phyloP scores from a whole-genome alignment of 2,888 invertebrate genomes.

The Pterostichus madidus region DNA sequence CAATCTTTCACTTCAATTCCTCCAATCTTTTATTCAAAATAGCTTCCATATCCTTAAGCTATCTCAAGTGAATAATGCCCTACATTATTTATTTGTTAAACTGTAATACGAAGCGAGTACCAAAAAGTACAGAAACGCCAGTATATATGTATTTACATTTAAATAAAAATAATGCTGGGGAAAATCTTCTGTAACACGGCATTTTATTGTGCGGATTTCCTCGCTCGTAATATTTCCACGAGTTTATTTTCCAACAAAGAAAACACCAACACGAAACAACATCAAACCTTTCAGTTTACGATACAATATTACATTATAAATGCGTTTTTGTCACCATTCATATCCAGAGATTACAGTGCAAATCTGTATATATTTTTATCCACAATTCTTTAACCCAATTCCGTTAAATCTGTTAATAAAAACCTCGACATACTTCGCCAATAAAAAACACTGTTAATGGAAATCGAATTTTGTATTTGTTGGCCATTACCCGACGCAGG shows the following conservation, averaged over 20 bases:
- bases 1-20: no score
- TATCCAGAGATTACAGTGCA: conserved; percentile 28
- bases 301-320: conserved; percentile 37
- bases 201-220: conserved; percentile 36
- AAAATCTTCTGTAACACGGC: conserved; percentile 23
- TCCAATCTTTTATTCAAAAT: no score
- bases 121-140: no score
- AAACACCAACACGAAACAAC: background rate
- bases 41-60: no score
- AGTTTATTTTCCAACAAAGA: conserved; percentile 29
- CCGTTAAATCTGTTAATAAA: conserved; percentile 43
- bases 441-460: conserved; percentile 55
- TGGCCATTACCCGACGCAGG: conserved; percentile 19
- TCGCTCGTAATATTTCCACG: conserved; percentile 8
- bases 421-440: conserved; percentile 14
- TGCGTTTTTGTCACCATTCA: conserved; percentile 36
- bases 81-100: no score
- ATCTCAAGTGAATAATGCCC: no score
- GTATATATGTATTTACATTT: conserved; percentile 13
- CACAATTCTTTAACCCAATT: conserved; percentile 5
- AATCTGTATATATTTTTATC: conserved; percentile 38
- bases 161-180: conserved; percentile 29
- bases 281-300: conserved; percentile 29
- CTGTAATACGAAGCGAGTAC: no score
- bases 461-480: conserved; percentile 53